A percentile compares a stretch with the other conserved stretches of the same genome.
Evolutionary conservation across 2,113 vertebrate species (phyloP).

Genomic region (Limnothrissa miodon): DNA sequence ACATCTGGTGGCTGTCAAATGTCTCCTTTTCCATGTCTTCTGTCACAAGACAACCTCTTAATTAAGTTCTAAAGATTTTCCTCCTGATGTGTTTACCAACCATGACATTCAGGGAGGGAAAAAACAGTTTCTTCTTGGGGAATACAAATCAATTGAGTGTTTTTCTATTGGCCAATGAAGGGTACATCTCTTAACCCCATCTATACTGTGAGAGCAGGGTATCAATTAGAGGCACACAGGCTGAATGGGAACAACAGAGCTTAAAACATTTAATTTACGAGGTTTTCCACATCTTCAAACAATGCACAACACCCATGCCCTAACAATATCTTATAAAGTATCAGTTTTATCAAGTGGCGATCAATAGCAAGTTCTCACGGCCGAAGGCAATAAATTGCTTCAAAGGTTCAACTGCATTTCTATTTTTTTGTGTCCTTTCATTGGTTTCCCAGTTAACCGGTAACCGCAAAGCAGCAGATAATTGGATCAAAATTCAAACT

Average conservation of each 20-base stretch:
- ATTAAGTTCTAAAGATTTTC: conserved; percentile 38
- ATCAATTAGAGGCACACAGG: background rate
- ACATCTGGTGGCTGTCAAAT: conserved; percentile 25
- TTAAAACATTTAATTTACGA: background rate
- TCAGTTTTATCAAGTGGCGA: background rate
- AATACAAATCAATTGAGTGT: conserved; percentile 17
- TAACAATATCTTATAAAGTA: background rate
- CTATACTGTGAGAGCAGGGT: background rate
- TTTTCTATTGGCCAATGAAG: background rate
- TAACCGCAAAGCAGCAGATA: background rate
- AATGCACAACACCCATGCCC: background rate
- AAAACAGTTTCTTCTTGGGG: conserved; percentile 2
- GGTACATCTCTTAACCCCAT: background rate
- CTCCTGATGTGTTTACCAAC: conserved; percentile 23
- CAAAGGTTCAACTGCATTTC: background rate
- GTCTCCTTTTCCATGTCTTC: conserved; percentile 12
- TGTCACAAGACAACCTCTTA: conserved; percentile 36
- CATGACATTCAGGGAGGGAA: conserved; percentile 11
- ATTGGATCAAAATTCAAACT: background rate
- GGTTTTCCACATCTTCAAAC: background rate
- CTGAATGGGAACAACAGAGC: background rate
- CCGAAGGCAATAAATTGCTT: background rate
- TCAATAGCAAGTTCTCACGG: conserved; percentile 1
- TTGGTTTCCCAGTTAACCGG: background rate
- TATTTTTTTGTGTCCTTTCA: background rate